These are phyloP conservation scores for Steatornis caripensis DNA, from an alignment of 2,113 vertebrate species.

Conservation along the genomic window DNA sequence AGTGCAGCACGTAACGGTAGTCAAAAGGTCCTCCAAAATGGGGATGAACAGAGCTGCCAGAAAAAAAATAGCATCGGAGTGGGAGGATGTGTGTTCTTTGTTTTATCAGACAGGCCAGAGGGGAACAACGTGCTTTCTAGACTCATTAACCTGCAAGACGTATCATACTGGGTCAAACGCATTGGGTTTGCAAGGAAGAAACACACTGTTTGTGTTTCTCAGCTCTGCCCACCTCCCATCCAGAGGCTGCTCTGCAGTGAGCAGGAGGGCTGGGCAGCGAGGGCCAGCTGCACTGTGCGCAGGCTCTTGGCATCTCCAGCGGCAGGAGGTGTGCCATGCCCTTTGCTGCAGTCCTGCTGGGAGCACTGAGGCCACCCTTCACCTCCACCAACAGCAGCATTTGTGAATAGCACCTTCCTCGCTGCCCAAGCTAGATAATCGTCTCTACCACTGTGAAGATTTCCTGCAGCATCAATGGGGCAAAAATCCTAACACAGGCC, in stretches of 20 bases:
- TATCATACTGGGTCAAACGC: not conserved
- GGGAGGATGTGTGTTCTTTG: not conserved
- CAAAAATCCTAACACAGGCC: not conserved
- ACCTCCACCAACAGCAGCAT: not conserved
- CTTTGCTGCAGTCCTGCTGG: not conserved
- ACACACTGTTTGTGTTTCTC: fast-evolving
- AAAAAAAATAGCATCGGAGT: too few relatives aligned
- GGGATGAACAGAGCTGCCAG: not conserved
- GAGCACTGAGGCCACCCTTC: not conserved
- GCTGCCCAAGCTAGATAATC: not conserved
- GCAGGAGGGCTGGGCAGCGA: not conserved
- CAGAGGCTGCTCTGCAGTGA: not conserved
- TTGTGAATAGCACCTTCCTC: not conserved
- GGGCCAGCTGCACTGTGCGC: not conserved
- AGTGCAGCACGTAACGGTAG: too few relatives aligned
- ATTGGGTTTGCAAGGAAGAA: not conserved
- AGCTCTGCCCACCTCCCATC: not conserved
- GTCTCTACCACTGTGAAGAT: not conserved
- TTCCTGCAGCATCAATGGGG: not conserved
- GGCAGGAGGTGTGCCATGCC: too few relatives aligned
- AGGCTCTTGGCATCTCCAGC: not conserved
- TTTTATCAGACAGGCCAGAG: not conserved
- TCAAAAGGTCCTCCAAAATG: not conserved
- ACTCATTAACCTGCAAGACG: not conserved
- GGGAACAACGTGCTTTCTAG: not conserved